Evolutionary conservation across 2,888 invertebrate species (phyloP).

Genomic region (Ischnura elegans): DNA sequence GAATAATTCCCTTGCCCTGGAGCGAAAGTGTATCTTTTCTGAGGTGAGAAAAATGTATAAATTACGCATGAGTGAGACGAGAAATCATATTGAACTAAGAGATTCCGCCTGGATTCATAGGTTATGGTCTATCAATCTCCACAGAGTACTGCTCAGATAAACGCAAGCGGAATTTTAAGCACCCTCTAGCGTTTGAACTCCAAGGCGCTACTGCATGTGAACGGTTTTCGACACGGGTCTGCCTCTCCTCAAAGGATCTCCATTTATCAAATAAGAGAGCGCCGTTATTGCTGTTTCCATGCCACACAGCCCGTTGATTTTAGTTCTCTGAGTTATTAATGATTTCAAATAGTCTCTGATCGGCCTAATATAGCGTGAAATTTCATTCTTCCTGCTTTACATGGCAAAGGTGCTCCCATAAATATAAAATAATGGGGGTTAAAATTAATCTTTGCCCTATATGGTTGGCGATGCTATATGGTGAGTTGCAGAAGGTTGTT

Average conservation of each 20-base stretch:
- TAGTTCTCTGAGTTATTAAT: not conserved
- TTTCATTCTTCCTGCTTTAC: not conserved
- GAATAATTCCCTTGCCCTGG: too few species aligned
- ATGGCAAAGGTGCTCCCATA: too few species aligned
- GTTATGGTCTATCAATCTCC: conserved; percentile 4
- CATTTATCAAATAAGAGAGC: not conserved
- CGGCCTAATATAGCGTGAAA: not conserved
- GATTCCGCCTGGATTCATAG: conserved; percentile 24
- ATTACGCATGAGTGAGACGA: too few species aligned
- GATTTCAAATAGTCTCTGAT: not conserved
- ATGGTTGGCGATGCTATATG: too few species aligned
- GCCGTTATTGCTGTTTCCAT: not conserved
- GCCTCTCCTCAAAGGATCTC: not conserved
- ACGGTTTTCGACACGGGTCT: not conserved
- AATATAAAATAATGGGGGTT: too few species aligned
- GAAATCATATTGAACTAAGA: not conserved
- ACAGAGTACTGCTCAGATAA: not conserved
- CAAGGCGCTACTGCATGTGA: not conserved
- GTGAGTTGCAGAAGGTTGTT: too few species aligned
- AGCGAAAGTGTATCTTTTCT: too few species aligned
- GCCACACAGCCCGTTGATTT: not conserved
- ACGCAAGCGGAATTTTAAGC: not conserved
- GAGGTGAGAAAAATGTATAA: not conserved
- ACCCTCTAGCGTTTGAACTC: not conserved
- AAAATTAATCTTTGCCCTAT: too few species aligned